A percentile compares a stretch with the other conserved stretches of the same genome.
phyloP scores from a whole-genome alignment of 2,888 invertebrate genomes.

The Pegoplata infirma region DNA sequence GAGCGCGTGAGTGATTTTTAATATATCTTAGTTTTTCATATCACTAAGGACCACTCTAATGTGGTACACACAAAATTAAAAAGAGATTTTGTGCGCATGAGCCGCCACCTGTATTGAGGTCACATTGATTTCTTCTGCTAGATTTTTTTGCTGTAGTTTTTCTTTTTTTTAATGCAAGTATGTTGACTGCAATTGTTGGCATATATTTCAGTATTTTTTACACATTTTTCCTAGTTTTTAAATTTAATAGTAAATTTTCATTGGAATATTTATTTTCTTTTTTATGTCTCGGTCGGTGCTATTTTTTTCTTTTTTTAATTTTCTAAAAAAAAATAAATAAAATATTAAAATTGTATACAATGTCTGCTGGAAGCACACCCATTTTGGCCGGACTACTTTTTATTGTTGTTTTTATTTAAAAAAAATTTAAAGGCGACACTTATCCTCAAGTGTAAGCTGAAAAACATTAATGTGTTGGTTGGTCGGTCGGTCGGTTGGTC shows the following conservation, averaged over 20 bases:
- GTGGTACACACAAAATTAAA: no score
- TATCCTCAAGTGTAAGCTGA: constrained; percentile 23
- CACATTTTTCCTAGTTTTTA: background rate
- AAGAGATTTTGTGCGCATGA: constrained; percentile 14
- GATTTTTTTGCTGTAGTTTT: background rate
- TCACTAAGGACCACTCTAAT: no score
- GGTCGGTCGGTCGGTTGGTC: background rate
- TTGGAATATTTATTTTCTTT: constrained; percentile 7
- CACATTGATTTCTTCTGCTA: constrained; percentile 22
- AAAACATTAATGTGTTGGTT: background rate
- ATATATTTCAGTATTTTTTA: background rate
- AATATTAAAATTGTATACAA: background rate
- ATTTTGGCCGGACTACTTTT: background rate
- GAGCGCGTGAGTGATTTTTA: no score
- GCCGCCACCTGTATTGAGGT: constrained; percentile 40
- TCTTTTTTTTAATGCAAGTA: background rate
- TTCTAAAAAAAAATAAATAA: background rate
- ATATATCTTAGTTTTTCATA: no score
- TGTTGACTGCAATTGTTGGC: background rate
- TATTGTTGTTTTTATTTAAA: background rate
- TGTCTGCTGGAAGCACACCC: background rate
- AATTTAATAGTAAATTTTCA: background rate
- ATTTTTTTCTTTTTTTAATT: background rate
- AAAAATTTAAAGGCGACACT: constrained; percentile 31
- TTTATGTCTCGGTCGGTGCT: constrained; percentile 6